phyloP scores from a whole-genome alignment of 2,113 vertebrate species.

The Nanger granti region DNA sequence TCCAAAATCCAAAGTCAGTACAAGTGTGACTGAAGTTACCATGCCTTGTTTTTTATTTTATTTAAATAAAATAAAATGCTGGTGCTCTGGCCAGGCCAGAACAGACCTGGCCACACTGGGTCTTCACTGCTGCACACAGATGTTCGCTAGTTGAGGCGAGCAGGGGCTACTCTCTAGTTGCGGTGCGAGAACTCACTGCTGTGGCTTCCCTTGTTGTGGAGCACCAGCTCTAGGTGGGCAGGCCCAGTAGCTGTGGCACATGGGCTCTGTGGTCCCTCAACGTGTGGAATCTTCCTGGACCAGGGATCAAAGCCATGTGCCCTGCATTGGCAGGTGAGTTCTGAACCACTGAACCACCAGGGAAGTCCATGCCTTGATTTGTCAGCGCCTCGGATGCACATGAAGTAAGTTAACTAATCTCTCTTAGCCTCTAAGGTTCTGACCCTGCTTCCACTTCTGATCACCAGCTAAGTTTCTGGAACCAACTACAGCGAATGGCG shows the following conservation, averaged over 20 bases:
- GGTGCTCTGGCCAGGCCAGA: no score
- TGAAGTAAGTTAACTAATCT: background rate
- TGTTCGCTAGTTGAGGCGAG: background rate
- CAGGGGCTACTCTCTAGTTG: background rate
- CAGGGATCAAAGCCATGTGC: background rate
- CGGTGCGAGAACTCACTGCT: rapidly evolving
- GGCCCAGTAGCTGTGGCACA: background rate
- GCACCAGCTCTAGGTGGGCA: background rate
- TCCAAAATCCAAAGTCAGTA: background rate
- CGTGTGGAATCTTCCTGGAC: background rate
- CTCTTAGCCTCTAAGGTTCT: background rate
- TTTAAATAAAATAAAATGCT: background rate
- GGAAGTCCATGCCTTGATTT: background rate
- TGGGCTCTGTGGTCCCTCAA: background rate
- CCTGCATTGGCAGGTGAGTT: background rate
- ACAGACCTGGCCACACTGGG: background rate
- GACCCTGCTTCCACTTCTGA: background rate
- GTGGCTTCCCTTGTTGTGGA: background rate
- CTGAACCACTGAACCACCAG: background rate
- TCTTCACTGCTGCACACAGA: background rate
- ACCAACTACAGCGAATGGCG: background rate
- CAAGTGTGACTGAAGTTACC: background rate
- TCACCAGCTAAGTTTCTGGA: background rate
- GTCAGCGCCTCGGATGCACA: background rate
- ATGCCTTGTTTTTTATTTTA: background rate